Conservation (phyloP, 2,888 invertebrate species). For the Pristionchus exspectatus region DNA sequence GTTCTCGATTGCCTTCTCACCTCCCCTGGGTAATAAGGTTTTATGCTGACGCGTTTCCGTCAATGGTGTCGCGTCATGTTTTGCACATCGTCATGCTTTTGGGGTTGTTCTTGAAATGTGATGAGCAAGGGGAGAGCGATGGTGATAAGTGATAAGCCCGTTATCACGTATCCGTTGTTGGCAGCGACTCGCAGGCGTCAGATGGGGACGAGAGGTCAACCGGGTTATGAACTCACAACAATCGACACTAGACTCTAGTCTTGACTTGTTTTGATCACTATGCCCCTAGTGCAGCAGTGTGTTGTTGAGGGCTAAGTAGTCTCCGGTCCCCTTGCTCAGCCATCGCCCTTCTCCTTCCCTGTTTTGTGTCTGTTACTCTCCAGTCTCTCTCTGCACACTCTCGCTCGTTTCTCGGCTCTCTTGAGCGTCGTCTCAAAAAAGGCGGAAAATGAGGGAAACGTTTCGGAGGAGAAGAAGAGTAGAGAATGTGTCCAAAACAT, state of each 20-base stretch:
- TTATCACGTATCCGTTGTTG: neutral
- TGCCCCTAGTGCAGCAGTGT: neutral
- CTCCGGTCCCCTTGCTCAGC: slow-evolving; percentile 19
- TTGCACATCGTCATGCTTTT: slow-evolving; percentile 24
- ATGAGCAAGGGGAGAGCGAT: neutral
- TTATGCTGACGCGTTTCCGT: slow-evolving; percentile 43
- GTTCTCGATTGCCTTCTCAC: no score
- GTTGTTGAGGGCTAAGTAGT: slow-evolving; percentile 38
- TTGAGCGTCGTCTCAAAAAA: slow-evolving; percentile 4
- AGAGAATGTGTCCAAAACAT: slow-evolving; percentile 36
- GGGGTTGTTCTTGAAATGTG: slow-evolving; percentile 42
- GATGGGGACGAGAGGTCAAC: neutral
- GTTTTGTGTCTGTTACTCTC: slow-evolving; percentile 40
- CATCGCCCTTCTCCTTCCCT: slow-evolving; percentile 16
- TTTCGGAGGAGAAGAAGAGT: neutral
- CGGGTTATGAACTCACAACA: neutral
- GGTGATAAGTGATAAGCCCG: neutral
- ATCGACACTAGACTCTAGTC: slow-evolving; percentile 14
- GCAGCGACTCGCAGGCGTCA: slow-evolving; percentile 21
- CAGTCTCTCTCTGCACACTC: neutral
- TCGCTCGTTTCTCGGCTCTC: neutral
- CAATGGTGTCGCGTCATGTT: neutral
- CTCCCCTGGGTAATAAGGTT: no score
- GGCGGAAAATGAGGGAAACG: slow-evolving; percentile 18
- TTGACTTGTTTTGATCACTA: neutral